Evolutionary conservation across 2,797 vertebrate species (phyloP), one percentile per base, ranked within the genome.

Genomic region (Denticeps clupeoides): DNA sequence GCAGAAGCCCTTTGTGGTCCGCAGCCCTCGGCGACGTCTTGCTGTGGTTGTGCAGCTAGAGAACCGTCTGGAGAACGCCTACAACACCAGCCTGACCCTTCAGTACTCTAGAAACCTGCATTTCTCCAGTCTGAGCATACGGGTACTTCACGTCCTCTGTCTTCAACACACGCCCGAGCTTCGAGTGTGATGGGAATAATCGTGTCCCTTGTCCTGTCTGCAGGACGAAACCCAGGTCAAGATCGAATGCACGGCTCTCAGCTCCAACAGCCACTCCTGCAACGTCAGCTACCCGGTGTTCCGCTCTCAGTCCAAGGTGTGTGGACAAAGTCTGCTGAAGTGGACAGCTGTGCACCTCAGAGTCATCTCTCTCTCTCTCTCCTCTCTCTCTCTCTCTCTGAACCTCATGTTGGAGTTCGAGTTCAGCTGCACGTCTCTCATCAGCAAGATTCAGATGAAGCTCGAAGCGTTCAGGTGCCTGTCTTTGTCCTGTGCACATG

Each of bases 1-100:
- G 74, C 84, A 88, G 67, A 79, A 81, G 43, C 91, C 93, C 0
- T 84, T 88, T 6, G 47, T 95, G 55, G 83, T 95, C 58, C 85
- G 75, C n/a, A 86, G 84, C 45, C 83, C 85, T 38, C 79, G 80
- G 25, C 78, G 70, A 68, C 82, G 87, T 58, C 72, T 89, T 59
- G 51, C 77, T 2, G 87, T 93, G 60, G 82, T 83, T 2, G 84
- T 82, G 47, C 70, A 77, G 56, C 81, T 98, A 49, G 70, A 90
- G 64, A 98, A 97, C 81, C 74, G 58, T 33, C 60, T 84, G 53
- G 93, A 98, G 63, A 95, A 97, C 1, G 89, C 93, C 60, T 97
- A 96, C 77, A 93, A 93, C 54, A 65, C 86, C 47, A 93, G 85
- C 66, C 81, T 98, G 46, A 81, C 59, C 2, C 72, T 97, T 59